Evolutionary conservation across 2,113 vertebrate genomes (phyloP).

Genomic region (Neotoma lepida): DNA sequence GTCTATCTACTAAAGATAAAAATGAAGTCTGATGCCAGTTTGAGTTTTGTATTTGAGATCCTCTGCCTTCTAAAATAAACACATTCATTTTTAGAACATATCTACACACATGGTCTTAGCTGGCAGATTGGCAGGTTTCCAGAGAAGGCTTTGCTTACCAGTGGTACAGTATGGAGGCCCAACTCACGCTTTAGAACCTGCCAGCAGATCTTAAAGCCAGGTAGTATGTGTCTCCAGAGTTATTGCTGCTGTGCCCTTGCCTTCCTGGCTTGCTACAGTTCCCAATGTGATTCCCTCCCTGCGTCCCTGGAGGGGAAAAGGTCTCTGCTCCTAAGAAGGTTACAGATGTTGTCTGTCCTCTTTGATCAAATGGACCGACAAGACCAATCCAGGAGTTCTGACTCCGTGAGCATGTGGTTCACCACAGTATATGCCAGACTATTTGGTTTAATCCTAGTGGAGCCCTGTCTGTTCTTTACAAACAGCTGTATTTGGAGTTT

Average conservation of each 20-base stretch:
- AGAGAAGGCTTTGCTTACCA: neutral
- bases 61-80: constrained; percentile 58
- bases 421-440: neutral
- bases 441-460: neutral
- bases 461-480: neutral
- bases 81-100: neutral
- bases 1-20: constrained; percentile 31
- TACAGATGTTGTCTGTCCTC: neutral
- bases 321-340: neutral
- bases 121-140: neutral
- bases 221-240: neutral
- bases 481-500: neutral
- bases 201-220: neutral
- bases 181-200: neutral
- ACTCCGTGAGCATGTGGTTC: neutral
- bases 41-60: constrained; percentile 2
- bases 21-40: neutral
- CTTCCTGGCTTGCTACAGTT: neutral
- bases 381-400: too few relatives aligned
- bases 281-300: too few relatives aligned
- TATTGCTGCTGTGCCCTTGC: too few relatives aligned
- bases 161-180: neutral
- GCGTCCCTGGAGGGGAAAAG: neutral
- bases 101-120: neutral
- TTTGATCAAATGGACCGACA: neutral